phyloP scores from a whole-genome alignment of 2,113 vertebrate species.

The Micronycteris hirsuta region DNA sequence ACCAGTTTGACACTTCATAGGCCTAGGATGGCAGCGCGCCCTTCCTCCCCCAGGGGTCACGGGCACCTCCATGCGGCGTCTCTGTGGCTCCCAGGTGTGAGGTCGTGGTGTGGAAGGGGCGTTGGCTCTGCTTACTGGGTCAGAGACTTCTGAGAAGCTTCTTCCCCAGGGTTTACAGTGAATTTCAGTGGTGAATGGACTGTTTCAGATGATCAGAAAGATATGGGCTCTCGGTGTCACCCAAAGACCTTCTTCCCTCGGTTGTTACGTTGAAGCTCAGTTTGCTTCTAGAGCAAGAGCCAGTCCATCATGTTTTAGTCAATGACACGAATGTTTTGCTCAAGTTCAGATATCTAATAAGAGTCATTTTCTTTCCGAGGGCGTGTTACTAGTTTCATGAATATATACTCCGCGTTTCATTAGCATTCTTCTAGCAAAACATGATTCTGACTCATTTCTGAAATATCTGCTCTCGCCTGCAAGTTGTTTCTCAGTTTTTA shows the following conservation, averaged over 20 bases:
- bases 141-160: slow-evolving; percentile 39
- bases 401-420: slow-evolving; percentile 53
- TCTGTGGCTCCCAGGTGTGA: not conserved
- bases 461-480: slow-evolving; percentile 71
- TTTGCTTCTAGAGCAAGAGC: not conserved
- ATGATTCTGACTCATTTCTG: slow-evolving; percentile 75
- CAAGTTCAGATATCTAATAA: slow-evolving; percentile 17
- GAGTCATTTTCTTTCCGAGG: slow-evolving; percentile 59
- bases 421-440: slow-evolving; percentile 76
- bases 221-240: not conserved
- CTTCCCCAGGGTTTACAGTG: not conserved
- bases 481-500: slow-evolving; percentile 73
- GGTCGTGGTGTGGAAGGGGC: not conserved
- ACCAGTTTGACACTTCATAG: not conserved
- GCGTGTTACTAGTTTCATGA: slow-evolving; percentile 57
- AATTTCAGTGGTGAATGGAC: not conserved
- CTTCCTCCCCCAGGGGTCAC: rapidly evolving
- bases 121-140: not conserved
- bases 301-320: not conserved
- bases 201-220: not conserved
- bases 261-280: not conserved
- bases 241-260: not conserved
- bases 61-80: too few species aligned
- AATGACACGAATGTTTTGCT: slow-evolving; percentile 47
- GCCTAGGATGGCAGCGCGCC: rapidly evolving